Percentiles rank a stretch among this genome's conserved stretches.
Evolutionary conservation across 2,113 vertebrate genomes (phyloP).

Genomic region (Galeopterus variegatus): DNA sequence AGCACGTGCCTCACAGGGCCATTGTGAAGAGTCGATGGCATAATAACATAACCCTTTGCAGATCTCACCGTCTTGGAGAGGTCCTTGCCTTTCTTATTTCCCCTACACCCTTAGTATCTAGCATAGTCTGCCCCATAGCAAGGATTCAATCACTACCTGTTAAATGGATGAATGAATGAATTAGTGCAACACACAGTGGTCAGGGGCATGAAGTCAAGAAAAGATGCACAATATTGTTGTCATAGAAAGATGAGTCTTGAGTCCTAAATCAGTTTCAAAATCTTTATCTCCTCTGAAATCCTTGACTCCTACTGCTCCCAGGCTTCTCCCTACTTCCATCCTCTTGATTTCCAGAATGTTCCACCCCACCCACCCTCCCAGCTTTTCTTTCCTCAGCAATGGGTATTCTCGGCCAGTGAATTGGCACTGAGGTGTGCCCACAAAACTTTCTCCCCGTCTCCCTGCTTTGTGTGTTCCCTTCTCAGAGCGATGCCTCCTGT

Average conservation of each 20-base stretch:
- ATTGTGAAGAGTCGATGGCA: neutral
- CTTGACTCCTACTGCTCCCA: neutral
- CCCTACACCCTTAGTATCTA: neutral
- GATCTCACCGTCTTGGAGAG: neutral
- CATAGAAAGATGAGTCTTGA: neutral
- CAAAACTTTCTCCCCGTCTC: conserved; percentile 79
- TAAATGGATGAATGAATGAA: neutral
- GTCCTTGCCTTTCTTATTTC: neutral
- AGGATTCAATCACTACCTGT: neutral
- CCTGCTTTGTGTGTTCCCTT: conserved; percentile 79
- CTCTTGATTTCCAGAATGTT: conserved; percentile 17
- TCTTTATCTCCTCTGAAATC: neutral
- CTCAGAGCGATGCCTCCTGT: conserved; percentile 89
- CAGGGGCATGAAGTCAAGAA: conserved; percentile 3
- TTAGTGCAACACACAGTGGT: neutral
- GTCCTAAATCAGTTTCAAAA: neutral
- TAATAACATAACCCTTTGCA: no score
- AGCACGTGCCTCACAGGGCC: neutral
- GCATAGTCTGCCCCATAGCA: neutral
- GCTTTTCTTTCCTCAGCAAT: neutral
- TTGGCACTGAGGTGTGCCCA: neutral
- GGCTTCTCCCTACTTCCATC: neutral
- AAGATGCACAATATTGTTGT: neutral
- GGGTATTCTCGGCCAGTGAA: neutral
- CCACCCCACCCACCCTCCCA: neutral